These are phyloP conservation scores for Pristionchus mayeri DNA, from an alignment of 2,888 invertebrate genomes.

Conservation along the genomic window DNA sequence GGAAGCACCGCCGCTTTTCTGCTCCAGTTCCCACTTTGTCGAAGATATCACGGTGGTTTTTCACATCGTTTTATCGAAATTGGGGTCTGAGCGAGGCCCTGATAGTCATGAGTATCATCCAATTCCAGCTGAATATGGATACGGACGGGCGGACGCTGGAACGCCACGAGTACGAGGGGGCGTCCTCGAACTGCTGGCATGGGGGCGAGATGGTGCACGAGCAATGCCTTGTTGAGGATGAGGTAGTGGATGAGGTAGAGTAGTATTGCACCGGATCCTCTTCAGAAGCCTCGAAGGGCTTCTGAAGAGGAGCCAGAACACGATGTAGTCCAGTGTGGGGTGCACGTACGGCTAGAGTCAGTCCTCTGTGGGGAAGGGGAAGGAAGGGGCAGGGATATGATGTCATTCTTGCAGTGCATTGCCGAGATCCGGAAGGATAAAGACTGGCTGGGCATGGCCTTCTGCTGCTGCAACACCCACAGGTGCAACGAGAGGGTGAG, in stretches of 20 bases:
- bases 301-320: too few relatives aligned
- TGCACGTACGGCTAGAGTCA: too few relatives aligned
- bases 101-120: not conserved
- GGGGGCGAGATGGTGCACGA: not conserved
- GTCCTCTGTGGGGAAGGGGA: too few relatives aligned
- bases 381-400: too few relatives aligned
- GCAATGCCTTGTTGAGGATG: not conserved
- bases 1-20: too few relatives aligned
- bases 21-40: too few relatives aligned
- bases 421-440: not conserved
- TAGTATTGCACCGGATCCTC: not conserved
- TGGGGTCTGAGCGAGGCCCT: too few relatives aligned
- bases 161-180: not conserved
- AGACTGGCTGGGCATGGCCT: not conserved
- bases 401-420: not conserved
- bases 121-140: not conserved
- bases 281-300: too few relatives aligned
- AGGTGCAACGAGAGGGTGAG: constrained; percentile 1
- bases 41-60: too few relatives aligned
- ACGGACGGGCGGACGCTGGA: not conserved
- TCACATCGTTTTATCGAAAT: too few relatives aligned
- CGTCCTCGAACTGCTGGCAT: constrained; percentile 3
- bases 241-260: not conserved
- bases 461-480: constrained; percentile 43
- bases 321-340: too few relatives aligned